phyloP scores from a whole-genome alignment of 2,888 invertebrate species.

The Pristionchus arcanus region DNA sequence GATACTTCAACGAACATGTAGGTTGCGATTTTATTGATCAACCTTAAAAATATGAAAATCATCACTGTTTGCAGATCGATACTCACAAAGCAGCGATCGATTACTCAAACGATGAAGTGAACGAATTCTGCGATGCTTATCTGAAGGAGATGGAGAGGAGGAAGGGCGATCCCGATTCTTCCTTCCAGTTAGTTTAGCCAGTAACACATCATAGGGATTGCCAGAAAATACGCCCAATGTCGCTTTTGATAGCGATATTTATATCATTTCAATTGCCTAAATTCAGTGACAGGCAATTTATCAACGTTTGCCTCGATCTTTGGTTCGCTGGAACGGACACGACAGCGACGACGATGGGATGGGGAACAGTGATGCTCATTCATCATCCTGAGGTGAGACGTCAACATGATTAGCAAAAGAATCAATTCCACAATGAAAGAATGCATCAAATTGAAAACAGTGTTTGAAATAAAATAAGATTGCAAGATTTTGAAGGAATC shows the following conservation, averaged over 20 bases:
- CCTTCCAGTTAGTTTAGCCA: neutral
- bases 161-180: neutral
- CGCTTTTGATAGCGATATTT: too few relatives aligned
- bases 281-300: constrained; percentile 50
- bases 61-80: neutral
- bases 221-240: too few relatives aligned
- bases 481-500: too few relatives aligned
- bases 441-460: too few relatives aligned
- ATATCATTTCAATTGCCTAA: neutral
- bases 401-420: too few relatives aligned
- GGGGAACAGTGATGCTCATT: constrained; percentile 62
- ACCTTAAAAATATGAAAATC: neutral
- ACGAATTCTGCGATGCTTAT: constrained; percentile 49
- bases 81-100: constrained; percentile 32
- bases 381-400: constrained; percentile 55
- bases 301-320: constrained; percentile 60
- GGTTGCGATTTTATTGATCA: neutral
- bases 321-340: constrained; percentile 71
- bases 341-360: constrained; percentile 64
- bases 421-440: too few relatives aligned
- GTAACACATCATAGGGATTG: too few relatives aligned
- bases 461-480: too few relatives aligned
- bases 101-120: neutral
- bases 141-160: constrained; percentile 52
- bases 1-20: constrained; percentile 28